phyloP scores from a whole-genome alignment of 2,888 invertebrate genomes.

The Bunonema sp. region DNA sequence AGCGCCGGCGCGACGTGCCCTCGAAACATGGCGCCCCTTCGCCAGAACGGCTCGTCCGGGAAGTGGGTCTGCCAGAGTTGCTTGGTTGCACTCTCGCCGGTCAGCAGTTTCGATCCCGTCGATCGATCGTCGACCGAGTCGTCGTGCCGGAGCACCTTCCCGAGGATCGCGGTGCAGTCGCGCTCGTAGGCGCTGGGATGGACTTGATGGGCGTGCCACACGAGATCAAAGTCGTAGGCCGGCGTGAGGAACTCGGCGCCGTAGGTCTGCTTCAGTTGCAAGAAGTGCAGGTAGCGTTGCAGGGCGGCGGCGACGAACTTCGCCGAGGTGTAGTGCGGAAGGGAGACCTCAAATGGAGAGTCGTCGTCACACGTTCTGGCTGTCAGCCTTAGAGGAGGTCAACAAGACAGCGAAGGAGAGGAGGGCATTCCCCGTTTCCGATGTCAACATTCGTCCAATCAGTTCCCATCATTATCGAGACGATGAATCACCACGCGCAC shows the following conservation, averaged over 20 bases:
- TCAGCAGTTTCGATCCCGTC: constrained; percentile 46
- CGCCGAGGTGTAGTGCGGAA: constrained; percentile 48
- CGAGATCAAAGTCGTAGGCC: constrained; percentile 50
- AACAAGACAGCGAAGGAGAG: not conserved
- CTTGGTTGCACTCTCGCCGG: constrained; percentile 46
- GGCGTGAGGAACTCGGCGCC: constrained; percentile 48
- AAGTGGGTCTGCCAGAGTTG: constrained; percentile 47
- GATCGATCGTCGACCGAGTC: constrained; percentile 46
- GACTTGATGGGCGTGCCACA: constrained; percentile 50
- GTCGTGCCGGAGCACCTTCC: constrained; percentile 47
- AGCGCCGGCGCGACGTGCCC: constrained; percentile 47
- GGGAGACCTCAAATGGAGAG: constrained; percentile 44
- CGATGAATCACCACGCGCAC: no score
- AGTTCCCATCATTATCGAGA: not conserved
- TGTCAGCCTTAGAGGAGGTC: not conserved
- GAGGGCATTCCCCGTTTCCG: not conserved
- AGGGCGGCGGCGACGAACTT: constrained; percentile 47
- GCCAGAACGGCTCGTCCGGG: constrained; percentile 45
- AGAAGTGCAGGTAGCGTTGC: constrained; percentile 38
- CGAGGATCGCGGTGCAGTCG: constrained; percentile 36
- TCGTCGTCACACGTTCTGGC: not conserved
- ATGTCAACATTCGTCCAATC: not conserved
- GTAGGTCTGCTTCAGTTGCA: constrained; percentile 47
- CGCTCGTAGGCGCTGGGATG: constrained; percentile 33
- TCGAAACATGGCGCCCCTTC: constrained; percentile 48